Conservation (phyloP, 2,888 invertebrate species). For the Heliconius sara region DNA sequence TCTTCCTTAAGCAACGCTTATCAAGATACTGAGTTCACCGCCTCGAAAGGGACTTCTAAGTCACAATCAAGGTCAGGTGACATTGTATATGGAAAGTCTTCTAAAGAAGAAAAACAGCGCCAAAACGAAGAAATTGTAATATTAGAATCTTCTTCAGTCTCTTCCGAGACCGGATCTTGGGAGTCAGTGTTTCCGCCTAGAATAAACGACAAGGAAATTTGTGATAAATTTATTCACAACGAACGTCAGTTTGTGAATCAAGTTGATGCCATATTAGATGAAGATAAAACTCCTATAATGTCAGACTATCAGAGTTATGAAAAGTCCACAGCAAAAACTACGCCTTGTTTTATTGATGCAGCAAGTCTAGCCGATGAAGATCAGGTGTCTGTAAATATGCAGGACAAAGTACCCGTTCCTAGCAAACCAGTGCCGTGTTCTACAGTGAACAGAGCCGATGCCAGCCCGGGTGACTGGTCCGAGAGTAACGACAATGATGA, state of each 20-base stretch:
- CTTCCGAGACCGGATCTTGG: constrained; percentile 87
- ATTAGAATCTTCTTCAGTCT: constrained; percentile 85
- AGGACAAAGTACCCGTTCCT: constrained; percentile 54
- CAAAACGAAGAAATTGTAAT: constrained; percentile 86
- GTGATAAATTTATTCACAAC: constrained; percentile 71
- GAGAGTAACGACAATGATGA: constrained; percentile 74
- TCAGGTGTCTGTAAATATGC: constrained; percentile 65
- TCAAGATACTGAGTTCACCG: constrained; percentile 46
- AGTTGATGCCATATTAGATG: constrained; percentile 35
- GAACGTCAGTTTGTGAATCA: constrained; percentile 63
- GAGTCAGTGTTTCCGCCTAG: constrained; percentile 84
- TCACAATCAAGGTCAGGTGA: constrained; percentile 53
- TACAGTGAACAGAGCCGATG: constrained; percentile 58
- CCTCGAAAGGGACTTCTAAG: constrained; percentile 50
- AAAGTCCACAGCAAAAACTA: constrained; percentile 62
- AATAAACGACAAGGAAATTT: constrained; percentile 69
- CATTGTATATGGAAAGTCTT: constrained; percentile 57
- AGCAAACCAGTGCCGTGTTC: constrained; percentile 68
- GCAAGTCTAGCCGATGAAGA: constrained; percentile 89
- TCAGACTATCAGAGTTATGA: constrained; percentile 43
- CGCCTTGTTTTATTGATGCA: constrained; percentile 90
- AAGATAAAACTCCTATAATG: constrained; percentile 18
- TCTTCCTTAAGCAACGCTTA: constrained; percentile 51
- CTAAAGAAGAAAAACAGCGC: constrained; percentile 85
- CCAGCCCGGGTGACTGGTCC: constrained; percentile 70